Conservation (phyloP, 1,140 invertebrate species). For the Hycleus phaleratus region DNA sequence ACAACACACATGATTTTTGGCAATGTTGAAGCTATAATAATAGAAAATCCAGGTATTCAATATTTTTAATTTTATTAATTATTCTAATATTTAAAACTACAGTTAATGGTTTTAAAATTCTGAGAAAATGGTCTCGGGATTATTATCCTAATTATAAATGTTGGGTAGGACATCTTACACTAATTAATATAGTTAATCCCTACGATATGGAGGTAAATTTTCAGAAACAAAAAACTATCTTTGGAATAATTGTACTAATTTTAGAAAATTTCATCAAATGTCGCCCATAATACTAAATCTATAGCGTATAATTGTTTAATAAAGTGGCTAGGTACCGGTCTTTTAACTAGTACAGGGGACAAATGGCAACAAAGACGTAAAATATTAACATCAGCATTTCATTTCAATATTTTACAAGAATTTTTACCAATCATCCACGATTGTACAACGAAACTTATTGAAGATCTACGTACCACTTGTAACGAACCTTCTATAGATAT, state of each 20-base stretch:
- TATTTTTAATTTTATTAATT: neutral
- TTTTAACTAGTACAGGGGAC: constrained; percentile 34
- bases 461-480: constrained; percentile 20
- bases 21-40: neutral
- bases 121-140: neutral
- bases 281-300: neutral
- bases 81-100: neutral
- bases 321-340: neutral
- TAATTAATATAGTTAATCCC: constrained; percentile 1
- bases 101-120: neutral
- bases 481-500: constrained; percentile 1
- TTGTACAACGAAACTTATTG: constrained; percentile 50
- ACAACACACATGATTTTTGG: neutral
- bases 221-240: neutral
- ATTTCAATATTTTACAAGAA: constrained; percentile 66
- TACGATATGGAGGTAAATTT: constrained; percentile 3
- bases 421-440: constrained; percentile 62
- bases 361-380: constrained; percentile 62
- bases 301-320: constrained; percentile 23
- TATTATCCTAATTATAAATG: constrained; percentile 3
- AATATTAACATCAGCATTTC: constrained; percentile 67
- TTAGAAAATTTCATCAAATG: constrained; percentile 1
- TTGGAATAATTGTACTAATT: neutral
- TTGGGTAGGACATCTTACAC: neutral
- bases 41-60: neutral